A percentile compares a stretch with the other conserved stretches of the same genome.
Conservation (phyloP, 2,113 vertebrate genomes). For the Nettapus auritus region DNA sequence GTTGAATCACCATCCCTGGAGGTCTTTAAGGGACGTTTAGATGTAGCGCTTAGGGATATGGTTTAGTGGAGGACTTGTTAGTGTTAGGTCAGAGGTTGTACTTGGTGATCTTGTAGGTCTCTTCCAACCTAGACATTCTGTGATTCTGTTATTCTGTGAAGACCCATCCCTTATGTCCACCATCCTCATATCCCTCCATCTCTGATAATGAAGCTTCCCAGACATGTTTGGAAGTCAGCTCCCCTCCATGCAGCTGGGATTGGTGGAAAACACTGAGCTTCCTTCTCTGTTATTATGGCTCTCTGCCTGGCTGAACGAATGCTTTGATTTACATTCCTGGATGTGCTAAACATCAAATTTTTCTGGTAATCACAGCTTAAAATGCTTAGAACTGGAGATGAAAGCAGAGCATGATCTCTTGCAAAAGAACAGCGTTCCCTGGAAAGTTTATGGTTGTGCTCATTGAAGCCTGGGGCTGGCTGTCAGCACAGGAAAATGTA, state of each 20-base stretch:
- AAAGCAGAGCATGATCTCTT: not conserved
- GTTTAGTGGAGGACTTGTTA: no score
- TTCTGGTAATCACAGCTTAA: not conserved
- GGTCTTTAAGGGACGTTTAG: no score
- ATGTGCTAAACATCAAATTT: not conserved
- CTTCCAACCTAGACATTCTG: no score
- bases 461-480: not conserved
- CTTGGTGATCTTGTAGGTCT: no score
- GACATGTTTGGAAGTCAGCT: not conserved
- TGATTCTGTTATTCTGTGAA: no score
- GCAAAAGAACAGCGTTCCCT: not conserved
- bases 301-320: not conserved
- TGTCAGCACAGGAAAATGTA: rapidly evolving
- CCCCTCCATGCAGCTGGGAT: not conserved
- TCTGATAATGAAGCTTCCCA: not conserved
- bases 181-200: not conserved
- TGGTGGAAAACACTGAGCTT: not conserved
- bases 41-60: no score
- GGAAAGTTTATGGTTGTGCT: not conserved
- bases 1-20: no score
- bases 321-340: not conserved
- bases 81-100: no score
- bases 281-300: not conserved
- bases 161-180: not conserved
- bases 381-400: not conserved